Evolutionary conservation across 2,797 vertebrate species (phyloP).

Genomic region (Anas capensis): DNA sequence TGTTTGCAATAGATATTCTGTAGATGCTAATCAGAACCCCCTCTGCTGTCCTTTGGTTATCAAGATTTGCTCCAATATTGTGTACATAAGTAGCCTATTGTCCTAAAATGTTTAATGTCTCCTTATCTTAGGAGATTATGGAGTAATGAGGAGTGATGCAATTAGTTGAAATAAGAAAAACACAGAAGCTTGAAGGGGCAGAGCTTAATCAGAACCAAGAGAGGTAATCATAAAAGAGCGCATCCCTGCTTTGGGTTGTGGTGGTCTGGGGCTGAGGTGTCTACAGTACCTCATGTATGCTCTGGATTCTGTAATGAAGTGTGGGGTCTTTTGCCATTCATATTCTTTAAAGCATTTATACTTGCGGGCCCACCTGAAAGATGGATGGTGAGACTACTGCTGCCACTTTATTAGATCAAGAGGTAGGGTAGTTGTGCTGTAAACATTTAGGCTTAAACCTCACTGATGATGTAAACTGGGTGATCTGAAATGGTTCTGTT

Average conservation of each 20-base stretch:
- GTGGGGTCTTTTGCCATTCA: rapidly evolving
- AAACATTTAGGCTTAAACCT: background rate
- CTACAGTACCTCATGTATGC: background rate
- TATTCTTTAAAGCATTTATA: background rate
- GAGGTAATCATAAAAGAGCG: background rate
- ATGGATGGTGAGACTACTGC: background rate
- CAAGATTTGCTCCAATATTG: background rate
- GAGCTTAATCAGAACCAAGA: background rate
- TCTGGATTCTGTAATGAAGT: background rate
- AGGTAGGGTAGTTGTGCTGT: background rate
- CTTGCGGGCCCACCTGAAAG: background rate
- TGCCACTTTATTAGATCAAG: background rate
- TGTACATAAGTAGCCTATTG: background rate
- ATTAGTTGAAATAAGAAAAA: background rate
- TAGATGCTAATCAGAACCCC: background rate
- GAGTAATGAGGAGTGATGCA: background rate
- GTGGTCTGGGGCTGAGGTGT: background rate
- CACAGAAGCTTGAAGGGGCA: background rate
- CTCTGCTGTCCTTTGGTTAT: background rate
- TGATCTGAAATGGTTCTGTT: background rate
- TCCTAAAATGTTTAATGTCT: background rate
- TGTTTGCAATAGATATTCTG: background rate
- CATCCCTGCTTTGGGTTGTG: background rate
- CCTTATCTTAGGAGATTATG: too few species aligned
- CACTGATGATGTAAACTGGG: rapidly evolving